Evolutionary conservation across 2,113 vertebrate species (phyloP).

Genomic region (Lagopus leucura): DNA sequence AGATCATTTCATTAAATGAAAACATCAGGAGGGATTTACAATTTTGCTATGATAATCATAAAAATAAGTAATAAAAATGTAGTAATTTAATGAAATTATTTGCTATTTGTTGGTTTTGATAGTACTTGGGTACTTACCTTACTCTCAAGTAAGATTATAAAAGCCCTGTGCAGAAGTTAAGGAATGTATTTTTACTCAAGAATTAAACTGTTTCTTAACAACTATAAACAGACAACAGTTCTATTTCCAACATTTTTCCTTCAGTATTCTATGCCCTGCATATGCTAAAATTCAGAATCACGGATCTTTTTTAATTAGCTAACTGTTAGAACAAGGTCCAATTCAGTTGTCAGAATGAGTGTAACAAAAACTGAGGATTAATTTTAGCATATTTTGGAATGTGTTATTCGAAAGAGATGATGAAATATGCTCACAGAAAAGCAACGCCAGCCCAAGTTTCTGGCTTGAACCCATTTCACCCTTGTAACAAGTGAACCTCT

Average conservation of each 20-base stretch:
- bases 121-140: not conserved
- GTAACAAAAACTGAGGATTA: not conserved
- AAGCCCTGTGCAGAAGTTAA: not conserved
- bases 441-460: not conserved
- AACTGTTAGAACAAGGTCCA: not conserved
- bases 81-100: not conserved
- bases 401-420: not conserved
- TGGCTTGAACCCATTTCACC: not conserved
- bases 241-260: not conserved
- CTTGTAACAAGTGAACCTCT: not conserved
- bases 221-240: not conserved
- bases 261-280: accelerated
- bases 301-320: not conserved
- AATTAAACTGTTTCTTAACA: not conserved
- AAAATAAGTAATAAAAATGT: not conserved
- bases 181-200: not conserved
- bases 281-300: not conserved
- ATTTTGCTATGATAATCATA: not conserved
- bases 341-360: not conserved
- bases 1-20: not conserved
- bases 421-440: not conserved
- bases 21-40: not conserved
- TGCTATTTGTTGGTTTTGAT: not conserved
- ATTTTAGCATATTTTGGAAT: not conserved
- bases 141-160: not conserved